Evolutionary conservation across 2,888 invertebrate species (phyloP).

Genomic region (Trichacis sp.): DNA sequence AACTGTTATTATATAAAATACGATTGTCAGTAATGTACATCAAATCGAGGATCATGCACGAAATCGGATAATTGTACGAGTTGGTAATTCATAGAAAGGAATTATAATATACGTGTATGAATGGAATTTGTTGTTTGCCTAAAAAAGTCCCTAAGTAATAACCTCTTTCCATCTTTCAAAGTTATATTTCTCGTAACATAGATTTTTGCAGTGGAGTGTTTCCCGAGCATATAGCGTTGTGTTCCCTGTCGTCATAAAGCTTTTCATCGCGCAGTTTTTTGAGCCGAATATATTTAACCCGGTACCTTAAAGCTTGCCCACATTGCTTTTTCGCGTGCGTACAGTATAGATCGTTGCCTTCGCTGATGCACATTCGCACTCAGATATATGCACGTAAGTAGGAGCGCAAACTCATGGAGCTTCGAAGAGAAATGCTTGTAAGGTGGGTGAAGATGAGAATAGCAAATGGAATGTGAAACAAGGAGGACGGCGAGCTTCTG

Average conservation of each 20-base stretch:
- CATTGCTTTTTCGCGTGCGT: background rate
- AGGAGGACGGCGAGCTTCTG: conserved; percentile 8
- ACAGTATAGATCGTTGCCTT: background rate
- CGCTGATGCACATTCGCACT: background rate
- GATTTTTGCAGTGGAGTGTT: no score
- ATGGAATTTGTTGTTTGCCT: background rate
- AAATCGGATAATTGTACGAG: no score
- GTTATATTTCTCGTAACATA: no score
- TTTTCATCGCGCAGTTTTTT: background rate
- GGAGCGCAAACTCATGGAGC: conserved; percentile 12
- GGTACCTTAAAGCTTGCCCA: background rate
- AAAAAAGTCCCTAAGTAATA: background rate
- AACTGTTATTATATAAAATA: background rate
- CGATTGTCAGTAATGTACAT: no score
- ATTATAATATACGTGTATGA: no score
- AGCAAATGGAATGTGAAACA: conserved; percentile 29
- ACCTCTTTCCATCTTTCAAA: no score
- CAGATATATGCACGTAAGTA: conserved; percentile 11
- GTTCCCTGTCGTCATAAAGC: background rate
- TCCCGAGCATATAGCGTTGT: no score
- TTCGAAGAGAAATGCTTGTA: conserved; percentile 16
- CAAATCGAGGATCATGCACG: no score
- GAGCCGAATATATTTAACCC: background rate
- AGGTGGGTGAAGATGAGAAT: conserved; percentile 27
- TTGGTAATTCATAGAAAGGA: no score